A percentile compares a stretch with the other conserved stretches of the same genome.
phyloP scores from a whole-genome alignment of 2,113 vertebrate genomes.

The Cairina moschata region DNA sequence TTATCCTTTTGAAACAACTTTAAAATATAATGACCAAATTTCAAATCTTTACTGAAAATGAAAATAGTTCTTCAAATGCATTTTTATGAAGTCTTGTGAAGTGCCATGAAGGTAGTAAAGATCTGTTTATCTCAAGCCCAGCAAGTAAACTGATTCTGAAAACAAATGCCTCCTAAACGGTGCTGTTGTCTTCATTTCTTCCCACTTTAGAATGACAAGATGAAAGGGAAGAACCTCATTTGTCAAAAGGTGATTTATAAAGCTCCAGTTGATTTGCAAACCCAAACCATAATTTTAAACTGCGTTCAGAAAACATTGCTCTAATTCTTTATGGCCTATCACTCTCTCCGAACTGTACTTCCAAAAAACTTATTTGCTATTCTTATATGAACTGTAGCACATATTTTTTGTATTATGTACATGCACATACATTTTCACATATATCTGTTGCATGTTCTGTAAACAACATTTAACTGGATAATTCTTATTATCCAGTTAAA shows the following conservation, averaged over 20 bases:
- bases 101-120: neutral
- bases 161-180: neutral
- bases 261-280: neutral
- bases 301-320: neutral
- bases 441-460: neutral
- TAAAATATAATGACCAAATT: neutral
- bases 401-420: neutral
- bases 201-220: neutral
- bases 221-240: rapidly evolving
- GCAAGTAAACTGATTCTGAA: neutral
- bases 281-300: neutral
- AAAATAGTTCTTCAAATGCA: neutral
- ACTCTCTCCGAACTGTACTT: neutral
- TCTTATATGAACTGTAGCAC: neutral
- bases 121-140: neutral
- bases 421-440: neutral
- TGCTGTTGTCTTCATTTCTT: neutral
- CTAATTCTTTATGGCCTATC: neutral
- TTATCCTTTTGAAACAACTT: neutral
- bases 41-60: neutral
- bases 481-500: neutral
- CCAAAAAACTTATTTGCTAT: neutral
- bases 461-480: neutral
- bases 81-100: neutral
- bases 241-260: neutral